Conservation (phyloP, 2,797 vertebrate species). For the Phataginus tetradactyla region DNA sequence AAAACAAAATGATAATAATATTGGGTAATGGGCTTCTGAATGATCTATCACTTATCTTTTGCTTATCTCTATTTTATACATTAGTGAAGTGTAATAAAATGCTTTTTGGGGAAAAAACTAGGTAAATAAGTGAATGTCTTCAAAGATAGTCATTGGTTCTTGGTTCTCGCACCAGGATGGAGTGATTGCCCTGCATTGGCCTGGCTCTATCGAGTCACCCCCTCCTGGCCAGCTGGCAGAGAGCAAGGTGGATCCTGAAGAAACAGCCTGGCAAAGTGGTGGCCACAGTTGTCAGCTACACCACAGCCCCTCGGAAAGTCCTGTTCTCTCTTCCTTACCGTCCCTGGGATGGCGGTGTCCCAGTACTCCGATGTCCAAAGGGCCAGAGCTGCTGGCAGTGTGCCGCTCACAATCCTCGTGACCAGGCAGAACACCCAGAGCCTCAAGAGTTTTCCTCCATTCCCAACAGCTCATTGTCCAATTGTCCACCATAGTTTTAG, state of each 20-base stretch:
- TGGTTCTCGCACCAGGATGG: accelerated
- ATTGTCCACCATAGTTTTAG: accelerated
- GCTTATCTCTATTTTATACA: accelerated
- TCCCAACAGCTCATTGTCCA: accelerated
- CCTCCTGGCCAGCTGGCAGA: background rate
- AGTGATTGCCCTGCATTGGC: accelerated
- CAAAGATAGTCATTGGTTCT: background rate
- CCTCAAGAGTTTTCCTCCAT: no score
- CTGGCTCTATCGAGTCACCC: accelerated
- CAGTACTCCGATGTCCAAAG: no score
- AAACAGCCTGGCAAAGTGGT: accelerated
- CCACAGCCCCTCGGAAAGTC: accelerated
- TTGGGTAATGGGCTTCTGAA: accelerated
- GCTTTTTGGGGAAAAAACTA: no score
- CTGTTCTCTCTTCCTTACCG: accelerated
- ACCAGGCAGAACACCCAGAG: no score
- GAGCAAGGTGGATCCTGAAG: accelerated
- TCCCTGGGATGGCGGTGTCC: no score
- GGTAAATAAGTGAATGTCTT: no score
- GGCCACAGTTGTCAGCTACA: accelerated
- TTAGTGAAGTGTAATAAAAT: accelerated
- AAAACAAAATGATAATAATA: accelerated
- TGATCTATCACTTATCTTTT: accelerated
- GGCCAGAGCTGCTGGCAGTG: no score
- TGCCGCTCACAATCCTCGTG: no score